phyloP scores from a whole-genome alignment of 2,888 invertebrate genomes.

The Ephialtes manifestator region DNA sequence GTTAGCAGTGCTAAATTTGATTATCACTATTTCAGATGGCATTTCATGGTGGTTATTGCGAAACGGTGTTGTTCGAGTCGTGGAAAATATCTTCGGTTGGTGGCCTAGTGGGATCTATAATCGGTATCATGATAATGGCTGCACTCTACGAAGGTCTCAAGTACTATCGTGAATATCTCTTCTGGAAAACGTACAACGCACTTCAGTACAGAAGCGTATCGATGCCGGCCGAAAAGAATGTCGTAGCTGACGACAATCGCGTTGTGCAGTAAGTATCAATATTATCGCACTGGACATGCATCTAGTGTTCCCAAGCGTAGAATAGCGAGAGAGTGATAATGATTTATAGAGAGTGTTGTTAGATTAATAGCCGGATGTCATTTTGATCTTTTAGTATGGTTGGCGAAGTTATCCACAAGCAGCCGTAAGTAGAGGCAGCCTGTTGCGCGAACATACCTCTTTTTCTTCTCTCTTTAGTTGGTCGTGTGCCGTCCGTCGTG shows the following conservation, averaged over 20 bases:
- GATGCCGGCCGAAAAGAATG: conserved; percentile 90
- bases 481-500: conserved; percentile 31
- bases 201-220: conserved; percentile 94
- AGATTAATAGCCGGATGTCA: conserved; percentile 61
- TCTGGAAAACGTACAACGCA: conserved; percentile 95
- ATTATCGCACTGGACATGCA: not conserved
- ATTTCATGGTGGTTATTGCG: conserved; percentile 93
- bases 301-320: not conserved
- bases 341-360: conserved; percentile 19
- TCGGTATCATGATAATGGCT: conserved; percentile 96
- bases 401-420: conserved; percentile 91
- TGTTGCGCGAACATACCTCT: conserved; percentile 59
- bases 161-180: conserved; percentile 91
- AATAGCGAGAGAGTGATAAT: conserved; percentile 6
- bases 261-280: conserved; percentile 92
- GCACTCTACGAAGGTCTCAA: conserved; percentile 98
- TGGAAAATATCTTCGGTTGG: conserved; percentile 92
- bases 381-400: conserved; percentile 88
- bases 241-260: conserved; percentile 90
- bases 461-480: conserved; percentile 38
- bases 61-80: conserved; percentile 93
- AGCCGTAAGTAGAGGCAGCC: conserved; percentile 89
- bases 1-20: not conserved
- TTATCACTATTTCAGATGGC: conserved; percentile 86
- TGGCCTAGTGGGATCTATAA: conserved; percentile 95